phyloP scores from a whole-genome alignment of 2,113 vertebrate genomes.

The Nymphicus hollandicus region DNA sequence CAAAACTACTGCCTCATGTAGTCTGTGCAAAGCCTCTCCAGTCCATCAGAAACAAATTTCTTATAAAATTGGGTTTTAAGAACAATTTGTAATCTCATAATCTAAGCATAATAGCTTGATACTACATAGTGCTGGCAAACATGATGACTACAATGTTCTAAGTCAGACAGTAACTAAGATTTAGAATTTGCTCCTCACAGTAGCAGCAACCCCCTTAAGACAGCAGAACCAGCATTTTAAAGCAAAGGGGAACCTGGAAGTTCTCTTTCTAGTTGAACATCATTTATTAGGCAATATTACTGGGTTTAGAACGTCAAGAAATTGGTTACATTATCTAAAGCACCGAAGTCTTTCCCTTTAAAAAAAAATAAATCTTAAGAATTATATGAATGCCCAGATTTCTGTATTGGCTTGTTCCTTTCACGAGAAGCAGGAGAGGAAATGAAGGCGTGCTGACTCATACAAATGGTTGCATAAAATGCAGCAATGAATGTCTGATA shows the following conservation, averaged over 20 bases:
- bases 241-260: neutral
- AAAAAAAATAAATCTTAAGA: neutral
- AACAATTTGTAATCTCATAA: neutral
- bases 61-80: neutral
- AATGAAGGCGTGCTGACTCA: neutral
- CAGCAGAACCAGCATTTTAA: neutral
- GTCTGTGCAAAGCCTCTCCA: neutral
- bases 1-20: fast-evolving
- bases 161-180: neutral
- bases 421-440: fast-evolving
- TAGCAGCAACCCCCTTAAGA: neutral
- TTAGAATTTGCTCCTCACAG: neutral
- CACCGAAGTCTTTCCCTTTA: neutral
- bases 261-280: neutral
- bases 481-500: neutral
- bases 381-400: neutral
- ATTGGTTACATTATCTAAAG: neutral
- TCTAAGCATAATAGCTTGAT: neutral
- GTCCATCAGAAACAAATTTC: neutral
- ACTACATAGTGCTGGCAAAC: neutral
- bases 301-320: neutral
- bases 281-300: neutral
- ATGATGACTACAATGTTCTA: neutral
- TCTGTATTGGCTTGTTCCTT: neutral
- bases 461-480: neutral